Base-by-base conservation (phyloP, 2,113 vertebrate genomes). In the Microtus oregoni region DNA sequence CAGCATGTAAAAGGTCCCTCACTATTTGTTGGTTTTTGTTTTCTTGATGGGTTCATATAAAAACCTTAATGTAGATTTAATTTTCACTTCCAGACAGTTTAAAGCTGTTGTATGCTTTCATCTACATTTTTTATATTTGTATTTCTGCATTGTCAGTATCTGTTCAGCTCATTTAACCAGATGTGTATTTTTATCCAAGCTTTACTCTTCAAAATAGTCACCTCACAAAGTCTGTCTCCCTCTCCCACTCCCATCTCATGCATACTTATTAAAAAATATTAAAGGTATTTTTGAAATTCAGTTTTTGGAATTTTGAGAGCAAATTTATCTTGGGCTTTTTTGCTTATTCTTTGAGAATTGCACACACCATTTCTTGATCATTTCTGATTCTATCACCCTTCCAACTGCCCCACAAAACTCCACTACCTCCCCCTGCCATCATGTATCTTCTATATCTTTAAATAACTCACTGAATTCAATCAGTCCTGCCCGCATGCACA, bases 211-310 rank as follows among this genome's bases (percentile, higher is more conserved):
- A 14, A 65, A 77, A 55, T 19, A 67, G 61, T 78, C 38, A 94
- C 55, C 17, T 8, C 24, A 76, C n/a, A 35, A 87, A 24, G 4
- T 85, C 44, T 50, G 28, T 47, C 44, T 26, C 13, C 44, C 28
- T 12, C 76, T 4, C 30, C 6, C 24, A 11, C 76, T 4, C 30
- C 6, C 24, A 11, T 58, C 55, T 58, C 58, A 58, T 20, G 58
- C 58, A 20, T 19, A 58, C 19, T 58, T 58, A 58, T 5, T 58
- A 20, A 58, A 58, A 58, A 58, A 58, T 58, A 10, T 20, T 73
- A 82, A 90, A 70, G 15, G 77, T 61, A 81, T 47, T 87, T 97
- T 94, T 68, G 13, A 47, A 86, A 68, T 68, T 47, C 15, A 32
- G 22, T 19, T 86, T 67, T 67, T 44, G 15, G 24, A 82, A 93